Base-by-base conservation (phyloP, 2,888 invertebrate species). In the Platypus cylindrus region DNA sequence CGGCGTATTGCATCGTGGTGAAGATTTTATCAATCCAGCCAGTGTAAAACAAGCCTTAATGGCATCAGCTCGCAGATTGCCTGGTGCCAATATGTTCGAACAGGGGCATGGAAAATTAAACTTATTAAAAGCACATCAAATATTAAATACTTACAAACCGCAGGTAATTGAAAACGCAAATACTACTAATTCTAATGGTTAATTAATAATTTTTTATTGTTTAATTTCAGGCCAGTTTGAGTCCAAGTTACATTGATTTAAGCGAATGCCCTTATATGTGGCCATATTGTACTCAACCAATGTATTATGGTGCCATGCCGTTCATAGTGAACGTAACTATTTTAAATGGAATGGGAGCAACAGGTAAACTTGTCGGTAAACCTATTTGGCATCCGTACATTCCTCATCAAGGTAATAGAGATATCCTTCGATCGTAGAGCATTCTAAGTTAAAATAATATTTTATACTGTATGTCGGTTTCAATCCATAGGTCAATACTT, bases 241-340 rank as follows among this genome's bases (percentile, higher is more conserved):
- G 77, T 47, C 79, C 79, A 1, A 79, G 85, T 47, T 93, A 93
- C 59, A 75, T 97, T 45, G 95, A 95, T 60, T 70, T 93, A 44
- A 90, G 86, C 0, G 93, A 94, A 56, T 89, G 89, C 52, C 90
- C 89, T 46, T 97, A 94, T 62, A 93, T 94, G 91, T 97, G 94
- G 94, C 95, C 95, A 0, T 95, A 94, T 53, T 95, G 93, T 59
- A 89, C 90, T 1, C 95, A 95, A 62, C 90, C 94, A 1, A 61
- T 95, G 26, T 95, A 90, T 64, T 75, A 80, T 58, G 80, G 83
- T 39, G 81, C 78, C 23, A 77, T 86, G 64, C 87, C 93, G 0
- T 78, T 82, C 14, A 84, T 95, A 45, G 79, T 87, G 3, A 97
- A 95, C 64, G 82, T 93, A 0, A 95, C 94, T 0, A 84, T 95